phyloP scores from a whole-genome alignment of 2,113 vertebrate species.

The Trogon surrucura region DNA sequence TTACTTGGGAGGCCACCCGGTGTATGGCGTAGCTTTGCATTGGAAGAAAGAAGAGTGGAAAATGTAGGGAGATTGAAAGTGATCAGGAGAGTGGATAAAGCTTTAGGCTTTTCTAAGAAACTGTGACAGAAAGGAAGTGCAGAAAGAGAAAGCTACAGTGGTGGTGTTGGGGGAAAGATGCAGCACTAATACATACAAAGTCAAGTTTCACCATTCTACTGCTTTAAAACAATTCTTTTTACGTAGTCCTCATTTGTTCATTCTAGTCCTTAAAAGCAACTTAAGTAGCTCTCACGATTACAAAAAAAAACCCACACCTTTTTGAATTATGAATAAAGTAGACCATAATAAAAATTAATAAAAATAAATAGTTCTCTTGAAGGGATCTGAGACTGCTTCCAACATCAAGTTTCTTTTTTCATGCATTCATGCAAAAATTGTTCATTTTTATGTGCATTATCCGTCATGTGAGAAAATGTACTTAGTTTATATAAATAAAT shows the following conservation, averaged over 20 bases:
- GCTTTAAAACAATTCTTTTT: background rate
- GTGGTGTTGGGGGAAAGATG: background rate
- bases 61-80: background rate
- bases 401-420: background rate
- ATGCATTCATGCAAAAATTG: background rate
- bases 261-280: background rate
- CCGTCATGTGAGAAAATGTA: background rate
- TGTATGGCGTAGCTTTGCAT: rapidly evolving
- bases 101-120: background rate
- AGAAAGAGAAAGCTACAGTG: background rate
- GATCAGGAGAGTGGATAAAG: background rate
- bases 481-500: background rate
- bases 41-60: background rate
- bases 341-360: background rate
- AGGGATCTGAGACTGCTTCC: background rate
- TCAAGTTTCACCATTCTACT: background rate
- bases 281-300: background rate
- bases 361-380: background rate
- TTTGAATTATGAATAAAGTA: background rate
- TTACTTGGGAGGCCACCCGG: background rate
- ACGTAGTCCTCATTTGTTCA: background rate
- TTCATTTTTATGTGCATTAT: background rate
- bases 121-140: background rate
- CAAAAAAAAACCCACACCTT: background rate
- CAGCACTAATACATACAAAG: background rate